phyloP scores from a whole-genome alignment of 53 echinoderm and acorn worm genomes.

The Patiria pectinifera region DNA sequence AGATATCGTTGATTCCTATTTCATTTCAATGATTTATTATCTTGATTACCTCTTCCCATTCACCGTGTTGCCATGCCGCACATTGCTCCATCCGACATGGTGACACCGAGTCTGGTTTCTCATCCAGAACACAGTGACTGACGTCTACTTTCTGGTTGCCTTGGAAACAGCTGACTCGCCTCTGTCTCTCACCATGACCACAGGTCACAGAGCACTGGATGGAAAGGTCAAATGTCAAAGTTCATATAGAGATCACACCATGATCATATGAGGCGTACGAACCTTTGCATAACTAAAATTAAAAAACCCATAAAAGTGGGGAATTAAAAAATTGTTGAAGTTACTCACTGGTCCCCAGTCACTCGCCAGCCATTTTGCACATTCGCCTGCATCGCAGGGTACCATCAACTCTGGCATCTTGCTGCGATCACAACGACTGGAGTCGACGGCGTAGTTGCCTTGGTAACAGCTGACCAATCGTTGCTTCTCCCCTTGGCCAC shows the following conservation, averaged over 20 bases:
- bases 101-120: constrained; percentile 24
- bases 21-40: too few relatives aligned
- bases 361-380: constrained; percentile 79
- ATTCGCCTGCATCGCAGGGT: constrained; percentile 65
- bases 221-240: not conserved
- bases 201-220: constrained; percentile 82
- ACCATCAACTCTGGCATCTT: constrained; percentile 59
- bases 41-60: constrained; percentile 60
- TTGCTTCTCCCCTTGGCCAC: constrained; percentile 80
- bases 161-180: constrained; percentile 79
- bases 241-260: not conserved
- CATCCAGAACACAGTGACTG: constrained; percentile 62
- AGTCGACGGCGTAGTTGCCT: constrained; percentile 60
- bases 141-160: constrained; percentile 63
- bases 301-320: too few relatives aligned
- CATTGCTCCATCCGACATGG: constrained; percentile 45
- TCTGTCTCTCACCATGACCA: constrained; percentile 74
- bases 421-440: constrained; percentile 55
- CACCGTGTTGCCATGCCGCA: constrained; percentile 60
- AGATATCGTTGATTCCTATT: too few relatives aligned
- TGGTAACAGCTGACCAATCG: constrained; percentile 82
- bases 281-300: too few relatives aligned
- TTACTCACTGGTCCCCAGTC: constrained; percentile 78
- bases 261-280: not conserved
- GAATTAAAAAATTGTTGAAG: too few relatives aligned